Evolutionary conservation across 2,797 vertebrate species (phyloP).

Genomic region (Salmo trutta): DNA sequence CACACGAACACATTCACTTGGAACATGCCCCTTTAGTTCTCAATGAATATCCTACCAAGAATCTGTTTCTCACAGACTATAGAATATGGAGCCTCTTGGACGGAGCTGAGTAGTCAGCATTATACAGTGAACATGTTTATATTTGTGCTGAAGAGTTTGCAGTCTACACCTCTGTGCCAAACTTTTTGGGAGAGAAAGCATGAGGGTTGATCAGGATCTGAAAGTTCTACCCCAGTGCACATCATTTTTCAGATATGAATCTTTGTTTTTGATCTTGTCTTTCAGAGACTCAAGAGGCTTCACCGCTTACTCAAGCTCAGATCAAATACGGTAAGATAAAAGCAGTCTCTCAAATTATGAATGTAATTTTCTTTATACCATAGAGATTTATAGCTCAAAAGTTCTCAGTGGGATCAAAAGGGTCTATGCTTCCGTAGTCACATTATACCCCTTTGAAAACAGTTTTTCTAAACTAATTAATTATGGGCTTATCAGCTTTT

Average conservation of each 20-base stretch:
- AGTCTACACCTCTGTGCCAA: background rate
- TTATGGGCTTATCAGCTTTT: background rate
- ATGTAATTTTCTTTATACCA: background rate
- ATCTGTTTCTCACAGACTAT: too few species aligned
- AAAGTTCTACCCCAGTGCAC: background rate
- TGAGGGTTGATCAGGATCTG: background rate
- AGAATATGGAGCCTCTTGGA: too few species aligned
- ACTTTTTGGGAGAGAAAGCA: background rate
- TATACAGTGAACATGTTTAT: background rate
- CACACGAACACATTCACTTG: too few species aligned
- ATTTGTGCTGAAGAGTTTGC: background rate
- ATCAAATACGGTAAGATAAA: conserved; percentile 87
- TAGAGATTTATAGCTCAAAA: conserved; percentile 6
- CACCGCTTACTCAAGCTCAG: conserved; percentile 83
- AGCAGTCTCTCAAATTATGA: background rate
- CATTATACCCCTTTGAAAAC: background rate
- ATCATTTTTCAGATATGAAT: background rate
- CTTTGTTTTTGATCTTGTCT: conserved; percentile 44
- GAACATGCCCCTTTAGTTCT: too few species aligned
- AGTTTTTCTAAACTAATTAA: background rate
- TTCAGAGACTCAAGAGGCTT: conserved; percentile 86
- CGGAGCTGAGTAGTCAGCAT: background rate
- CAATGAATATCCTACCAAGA: too few species aligned
- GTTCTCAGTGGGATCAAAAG: background rate
- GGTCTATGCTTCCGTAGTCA: background rate